Percentiles rank a stretch among this genome's conserved stretches.
phyloP scores from a whole-genome alignment of 2,888 invertebrate species.

The Eupithecia centaureata region DNA sequence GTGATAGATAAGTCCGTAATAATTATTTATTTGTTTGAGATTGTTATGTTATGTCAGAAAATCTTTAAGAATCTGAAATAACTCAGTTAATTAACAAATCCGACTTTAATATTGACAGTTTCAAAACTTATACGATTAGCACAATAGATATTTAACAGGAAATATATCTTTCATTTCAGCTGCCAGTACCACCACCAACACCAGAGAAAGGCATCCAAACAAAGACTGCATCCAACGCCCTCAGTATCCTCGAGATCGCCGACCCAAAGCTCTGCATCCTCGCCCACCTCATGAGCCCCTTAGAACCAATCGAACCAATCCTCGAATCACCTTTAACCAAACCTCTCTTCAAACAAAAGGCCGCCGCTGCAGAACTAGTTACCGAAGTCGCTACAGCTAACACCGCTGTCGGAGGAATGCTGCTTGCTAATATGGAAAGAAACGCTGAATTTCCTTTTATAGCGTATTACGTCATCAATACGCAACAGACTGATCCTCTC shows the following conservation, averaged over 20 bases:
- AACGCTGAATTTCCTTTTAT: conserved; percentile 96
- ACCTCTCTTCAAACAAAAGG: conserved; percentile 90
- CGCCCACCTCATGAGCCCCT: conserved; percentile 94
- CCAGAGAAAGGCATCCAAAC: conserved; percentile 85
- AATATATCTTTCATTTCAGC: conserved; percentile 59
- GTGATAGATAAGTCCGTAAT: no score
- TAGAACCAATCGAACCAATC: conserved; percentile 93
- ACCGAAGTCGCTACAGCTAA: conserved; percentile 89
- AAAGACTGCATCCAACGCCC: conserved; percentile 85
- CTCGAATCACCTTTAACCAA: conserved; percentile 93
- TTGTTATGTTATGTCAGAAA: no score
- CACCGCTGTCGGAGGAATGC: conserved; percentile 91
- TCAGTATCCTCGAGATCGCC: conserved; percentile 92
- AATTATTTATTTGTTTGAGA: no score
- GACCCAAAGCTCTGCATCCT: conserved; percentile 95
- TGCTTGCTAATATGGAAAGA: conserved; percentile 95
- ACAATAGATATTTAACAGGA: neutral
- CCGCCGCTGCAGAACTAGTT: conserved; percentile 90
- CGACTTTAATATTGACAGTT: neutral
- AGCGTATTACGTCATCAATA: conserved; percentile 95
- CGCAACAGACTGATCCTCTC: conserved; percentile 92
- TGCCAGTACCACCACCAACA: conserved; percentile 86
- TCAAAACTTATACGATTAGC: neutral
- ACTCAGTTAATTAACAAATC: neutral
- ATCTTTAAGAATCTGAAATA: no score